Conservation (phyloP, 2,797 vertebrate species). For the Hippocampus kuda region DNA sequence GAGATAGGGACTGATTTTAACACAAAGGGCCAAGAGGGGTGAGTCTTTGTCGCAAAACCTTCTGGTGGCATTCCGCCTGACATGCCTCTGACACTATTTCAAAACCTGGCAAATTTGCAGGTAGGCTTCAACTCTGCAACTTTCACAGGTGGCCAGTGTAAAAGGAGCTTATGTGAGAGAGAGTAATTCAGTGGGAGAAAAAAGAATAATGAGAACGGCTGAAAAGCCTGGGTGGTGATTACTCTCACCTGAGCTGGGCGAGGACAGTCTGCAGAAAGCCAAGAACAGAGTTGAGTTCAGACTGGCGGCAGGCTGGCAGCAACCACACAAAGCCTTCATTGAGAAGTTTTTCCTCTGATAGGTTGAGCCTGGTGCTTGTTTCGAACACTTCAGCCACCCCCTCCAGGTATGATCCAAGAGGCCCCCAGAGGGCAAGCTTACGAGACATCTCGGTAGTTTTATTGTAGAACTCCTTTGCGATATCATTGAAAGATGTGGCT, state of each 20-base stretch:
- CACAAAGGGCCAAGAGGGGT: no score
- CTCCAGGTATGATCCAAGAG: slow-evolving; percentile 86
- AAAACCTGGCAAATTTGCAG: neutral
- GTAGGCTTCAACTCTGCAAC: slow-evolving; percentile 22
- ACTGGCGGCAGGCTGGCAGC: slow-evolving; percentile 80
- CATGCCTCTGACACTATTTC: neutral
- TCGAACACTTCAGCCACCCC: slow-evolving; percentile 90
- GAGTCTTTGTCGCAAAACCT: neutral
- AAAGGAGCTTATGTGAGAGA: neutral
- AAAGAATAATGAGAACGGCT: slow-evolving; percentile 11
- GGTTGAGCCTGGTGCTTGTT: slow-evolving; percentile 72
- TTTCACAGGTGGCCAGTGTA: neutral
- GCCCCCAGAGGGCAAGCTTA: slow-evolving; percentile 79
- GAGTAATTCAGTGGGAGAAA: neutral
- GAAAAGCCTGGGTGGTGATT: slow-evolving; percentile 1
- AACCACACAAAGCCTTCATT: slow-evolving; percentile 88
- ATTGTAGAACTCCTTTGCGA: slow-evolving; percentile 86
- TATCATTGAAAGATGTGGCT: slow-evolving; percentile 74
- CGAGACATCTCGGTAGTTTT: slow-evolving; percentile 76
- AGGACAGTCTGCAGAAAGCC: slow-evolving; percentile 80
- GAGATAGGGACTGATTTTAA: no score
- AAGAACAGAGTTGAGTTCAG: slow-evolving; percentile 78
- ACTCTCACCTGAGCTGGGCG: slow-evolving; percentile 81
- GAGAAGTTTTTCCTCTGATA: slow-evolving; percentile 87
- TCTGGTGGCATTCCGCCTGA: neutral